Base-by-base conservation (phyloP, 2,797 vertebrate genomes). In the Lophotriccus pileatus region DNA sequence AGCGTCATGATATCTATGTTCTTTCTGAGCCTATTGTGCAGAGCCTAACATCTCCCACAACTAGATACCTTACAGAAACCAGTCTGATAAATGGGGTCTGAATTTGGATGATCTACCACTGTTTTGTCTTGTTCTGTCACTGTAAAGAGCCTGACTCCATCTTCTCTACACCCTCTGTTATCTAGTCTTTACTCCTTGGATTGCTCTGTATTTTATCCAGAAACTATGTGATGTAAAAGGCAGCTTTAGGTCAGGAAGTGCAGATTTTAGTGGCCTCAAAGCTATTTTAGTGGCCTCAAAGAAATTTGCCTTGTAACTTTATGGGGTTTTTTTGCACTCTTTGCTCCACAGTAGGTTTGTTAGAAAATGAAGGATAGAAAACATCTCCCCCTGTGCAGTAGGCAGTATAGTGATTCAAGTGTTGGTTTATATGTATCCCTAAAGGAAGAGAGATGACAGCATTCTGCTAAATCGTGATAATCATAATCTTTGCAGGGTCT, bases 1-100 rank as follows among this genome's bases (percentile, higher is more conserved):
- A 28, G n/a, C 1, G 0, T 73, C 24, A 18, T 1, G 1, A 5
- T 27, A 39, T 15, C 10, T 52, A 28, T 20, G 15, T 12, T 64
- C 37, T 34, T 72, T 36, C 41, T 64, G 36, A 89, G 3, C 22
- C 27, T 76, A 36, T 49, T 3, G 1, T 23, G 11, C 37, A 41
- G 11, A 78, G 11, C 32, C 46, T 49, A 41, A 14, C 30, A 50
- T 50, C 4, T 27, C 32, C 9, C 21, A 58, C 23, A 76, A 27
- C 10, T 9, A 44, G 63, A 55, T 5, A 32, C 8, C 21, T 64
- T 39, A 43, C 24, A 60, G 27, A 80, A 32, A 14, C 55, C 41
- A 34, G 9, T 59, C 32, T 62, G 52, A 1, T 14, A 64, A 46
- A 22, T 36, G 24, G 21, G 8, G 14, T 37, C 37, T 52, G 23